Evolutionary conservation across 2,797 vertebrate species (phyloP).

Genomic region (Monodelphis domestica): DNA sequence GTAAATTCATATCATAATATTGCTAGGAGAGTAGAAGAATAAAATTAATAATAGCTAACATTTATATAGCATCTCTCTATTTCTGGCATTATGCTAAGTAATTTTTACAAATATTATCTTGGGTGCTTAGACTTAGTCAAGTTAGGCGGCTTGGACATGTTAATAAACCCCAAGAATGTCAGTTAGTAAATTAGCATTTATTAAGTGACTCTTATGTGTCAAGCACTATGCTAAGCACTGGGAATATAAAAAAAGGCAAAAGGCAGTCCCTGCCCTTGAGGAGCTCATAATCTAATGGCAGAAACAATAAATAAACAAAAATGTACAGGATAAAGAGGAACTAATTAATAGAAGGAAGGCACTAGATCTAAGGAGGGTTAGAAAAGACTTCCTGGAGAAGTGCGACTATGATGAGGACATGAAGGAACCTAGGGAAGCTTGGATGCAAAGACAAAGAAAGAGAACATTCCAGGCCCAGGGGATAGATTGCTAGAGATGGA

Average conservation of each 20-base stretch:
- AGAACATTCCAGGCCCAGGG: not conserved
- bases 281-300: not conserved
- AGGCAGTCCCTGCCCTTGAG: not conserved
- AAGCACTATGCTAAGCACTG: not conserved
- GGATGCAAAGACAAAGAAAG: not conserved
- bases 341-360: not conserved
- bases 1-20: not conserved
- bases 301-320: not conserved
- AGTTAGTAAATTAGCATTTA: not conserved
- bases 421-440: not conserved
- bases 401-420: not conserved
- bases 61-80: not conserved
- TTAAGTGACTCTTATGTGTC: not conserved
- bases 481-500: not conserved
- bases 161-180: not conserved
- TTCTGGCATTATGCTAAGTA: not conserved
- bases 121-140: not conserved
- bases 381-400: not conserved
- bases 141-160: not conserved
- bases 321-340: not conserved
- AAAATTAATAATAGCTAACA: too few species aligned
- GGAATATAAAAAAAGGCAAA: not conserved
- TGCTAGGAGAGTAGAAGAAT: not conserved
- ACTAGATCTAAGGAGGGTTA: not conserved
- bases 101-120: not conserved